These are phyloP conservation scores for Listrodromus nycthemerus DNA, from an alignment of 2,888 invertebrate genomes.

Conservation along the genomic window DNA sequence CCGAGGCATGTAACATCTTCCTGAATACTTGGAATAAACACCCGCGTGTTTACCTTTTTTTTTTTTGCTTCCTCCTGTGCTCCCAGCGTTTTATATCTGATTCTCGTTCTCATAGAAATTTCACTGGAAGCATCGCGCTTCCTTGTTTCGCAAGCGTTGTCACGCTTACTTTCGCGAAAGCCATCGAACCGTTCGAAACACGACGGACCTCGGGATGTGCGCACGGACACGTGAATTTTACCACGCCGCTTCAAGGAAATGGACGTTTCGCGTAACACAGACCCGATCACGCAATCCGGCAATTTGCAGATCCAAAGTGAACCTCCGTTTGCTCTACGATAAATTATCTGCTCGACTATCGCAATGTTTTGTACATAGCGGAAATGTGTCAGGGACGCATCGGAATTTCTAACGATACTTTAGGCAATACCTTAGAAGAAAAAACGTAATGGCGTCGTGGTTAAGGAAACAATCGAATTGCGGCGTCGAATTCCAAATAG, in stretches of 20 bases:
- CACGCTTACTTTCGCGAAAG: constrained; percentile 28
- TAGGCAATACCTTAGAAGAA: not conserved
- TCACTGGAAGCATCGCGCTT: constrained; percentile 37
- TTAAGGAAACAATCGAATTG: not conserved
- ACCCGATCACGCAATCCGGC: not conserved
- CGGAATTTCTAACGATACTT: constrained; percentile 11
- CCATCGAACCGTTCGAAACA: constrained; percentile 42
- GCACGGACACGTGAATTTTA: constrained; percentile 7
- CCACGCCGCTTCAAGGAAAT: not conserved
- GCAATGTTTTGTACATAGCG: not conserved
- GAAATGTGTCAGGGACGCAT: constrained; percentile 10
- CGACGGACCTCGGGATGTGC: not conserved
- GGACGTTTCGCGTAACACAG: not conserved
- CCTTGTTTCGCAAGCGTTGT: constrained; percentile 34
- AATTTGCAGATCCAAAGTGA: not conserved
- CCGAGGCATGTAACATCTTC: constrained; percentile 3
- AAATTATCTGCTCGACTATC: not conserved
- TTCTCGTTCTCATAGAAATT: constrained; percentile 6
- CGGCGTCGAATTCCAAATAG: not conserved
- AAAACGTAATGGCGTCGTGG: not conserved
- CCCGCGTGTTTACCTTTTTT: not conserved
- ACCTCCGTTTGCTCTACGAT: not conserved
- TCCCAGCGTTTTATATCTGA: not conserved
- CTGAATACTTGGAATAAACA: not conserved
- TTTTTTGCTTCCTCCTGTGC: not conserved